These are phyloP conservation scores for Plecotus auritus DNA, from an alignment of 2,113 vertebrate genomes.

Conservation along the genomic window DNA sequence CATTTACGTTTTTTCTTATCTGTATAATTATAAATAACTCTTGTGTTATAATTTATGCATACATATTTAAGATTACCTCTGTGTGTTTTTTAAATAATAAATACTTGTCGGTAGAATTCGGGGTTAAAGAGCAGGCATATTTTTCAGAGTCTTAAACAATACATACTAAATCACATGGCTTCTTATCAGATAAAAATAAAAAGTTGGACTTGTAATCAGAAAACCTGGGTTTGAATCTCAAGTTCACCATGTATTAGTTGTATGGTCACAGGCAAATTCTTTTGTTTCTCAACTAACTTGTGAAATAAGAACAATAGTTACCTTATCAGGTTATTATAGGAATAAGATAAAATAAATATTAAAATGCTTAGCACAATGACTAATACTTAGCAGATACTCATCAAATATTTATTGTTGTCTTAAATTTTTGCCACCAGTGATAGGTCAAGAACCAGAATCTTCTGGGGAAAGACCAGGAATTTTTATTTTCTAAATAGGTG, in stretches of 20 bases:
- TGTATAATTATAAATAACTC: not conserved
- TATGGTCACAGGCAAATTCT: not conserved
- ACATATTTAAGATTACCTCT: not conserved
- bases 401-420: not conserved
- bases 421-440: not conserved
- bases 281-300: not conserved
- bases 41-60: not conserved
- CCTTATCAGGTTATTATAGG: not conserved
- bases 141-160: not conserved
- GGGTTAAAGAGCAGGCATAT: not conserved
- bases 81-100: not conserved
- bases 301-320: not conserved
- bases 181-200: not conserved
- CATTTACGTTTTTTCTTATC: not conserved
- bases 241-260: not conserved
- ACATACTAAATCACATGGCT: not conserved
- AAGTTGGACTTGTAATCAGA: not conserved
- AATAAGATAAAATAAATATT: not conserved
- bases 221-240: not conserved
- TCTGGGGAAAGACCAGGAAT: not conserved
- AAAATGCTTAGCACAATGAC: not conserved
- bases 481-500: not conserved
- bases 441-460: not conserved
- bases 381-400: not conserved
- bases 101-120: conserved; percentile 1